phyloP scores from a whole-genome alignment of 2,113 vertebrate genomes.

The Ammodytes dubius region DNA sequence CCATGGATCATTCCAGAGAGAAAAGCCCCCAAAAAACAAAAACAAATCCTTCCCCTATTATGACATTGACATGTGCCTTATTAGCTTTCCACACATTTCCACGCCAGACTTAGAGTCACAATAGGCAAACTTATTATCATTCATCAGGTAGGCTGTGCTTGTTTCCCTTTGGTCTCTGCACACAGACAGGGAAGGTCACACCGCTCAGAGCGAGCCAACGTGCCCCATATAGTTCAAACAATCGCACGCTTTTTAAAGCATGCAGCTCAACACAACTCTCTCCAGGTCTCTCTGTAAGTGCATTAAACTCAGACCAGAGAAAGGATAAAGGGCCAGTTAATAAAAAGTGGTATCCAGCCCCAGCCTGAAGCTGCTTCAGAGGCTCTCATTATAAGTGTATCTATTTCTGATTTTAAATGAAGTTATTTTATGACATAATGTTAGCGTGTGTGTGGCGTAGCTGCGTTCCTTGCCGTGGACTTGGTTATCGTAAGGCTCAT shows the following conservation, averaged over 20 bases:
- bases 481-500: conserved; percentile 60
- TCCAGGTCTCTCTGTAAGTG: conserved; percentile 38
- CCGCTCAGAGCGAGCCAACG: conserved; percentile 53
- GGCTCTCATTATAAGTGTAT: conserved; percentile 10
- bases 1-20: conserved; percentile 53
- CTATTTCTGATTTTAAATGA: neutral
- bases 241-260: conserved; percentile 39
- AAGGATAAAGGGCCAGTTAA: conserved; percentile 19
- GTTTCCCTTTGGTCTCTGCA: conserved; percentile 60
- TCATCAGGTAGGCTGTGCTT: conserved; percentile 63
- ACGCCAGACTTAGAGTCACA: conserved; percentile 57
- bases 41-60: conserved; percentile 25
- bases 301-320: conserved; percentile 33
- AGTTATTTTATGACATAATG: conserved; percentile 58
- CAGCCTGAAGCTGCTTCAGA: neutral
- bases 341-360: conserved; percentile 3
- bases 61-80: conserved; percentile 43
- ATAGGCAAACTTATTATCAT: conserved; percentile 69
- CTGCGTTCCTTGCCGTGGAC: conserved; percentile 21
- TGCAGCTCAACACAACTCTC: conserved; percentile 10
- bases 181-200: conserved; percentile 72
- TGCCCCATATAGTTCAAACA: conserved; percentile 69
- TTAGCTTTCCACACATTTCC: conserved; percentile 64
- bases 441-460: neutral
- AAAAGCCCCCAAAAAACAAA: conserved; percentile 1